phyloP scores from a whole-genome alignment of 53 echinoderm and acorn worm species.

The Mesocentrotus franciscanus region DNA sequence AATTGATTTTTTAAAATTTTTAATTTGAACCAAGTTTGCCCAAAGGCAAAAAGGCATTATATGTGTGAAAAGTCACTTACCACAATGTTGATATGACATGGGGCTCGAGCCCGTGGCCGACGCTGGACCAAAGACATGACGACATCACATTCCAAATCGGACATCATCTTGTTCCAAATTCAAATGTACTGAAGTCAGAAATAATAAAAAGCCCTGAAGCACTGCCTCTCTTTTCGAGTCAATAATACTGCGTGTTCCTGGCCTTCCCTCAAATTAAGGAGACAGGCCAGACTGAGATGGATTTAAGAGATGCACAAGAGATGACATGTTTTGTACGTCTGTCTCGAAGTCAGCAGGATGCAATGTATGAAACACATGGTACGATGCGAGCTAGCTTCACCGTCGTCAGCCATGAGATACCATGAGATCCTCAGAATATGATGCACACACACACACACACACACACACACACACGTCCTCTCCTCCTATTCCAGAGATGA shows the following conservation, averaged over 20 bases:
- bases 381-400: neutral
- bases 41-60: neutral
- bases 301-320: slow-evolving; percentile 33
- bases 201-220: neutral
- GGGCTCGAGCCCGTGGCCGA: slow-evolving; percentile 86
- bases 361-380: slow-evolving; percentile 43
- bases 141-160: slow-evolving; percentile 56
- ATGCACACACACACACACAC: slow-evolving; percentile 26
- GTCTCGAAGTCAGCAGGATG: slow-evolving; percentile 7
- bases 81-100: slow-evolving; percentile 92
- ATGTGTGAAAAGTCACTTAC: slow-evolving; percentile 74
- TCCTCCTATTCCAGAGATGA: neutral
- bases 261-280: slow-evolving; percentile 20
- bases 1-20: no score
- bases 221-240: neutral
- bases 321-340: slow-evolving; percentile 29
- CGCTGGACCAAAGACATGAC: slow-evolving; percentile 90
- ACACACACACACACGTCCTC: neutral
- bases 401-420: neutral
- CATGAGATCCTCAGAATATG: neutral
- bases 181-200: neutral
- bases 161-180: slow-evolving; percentile 33
- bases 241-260: neutral
- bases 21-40: neutral
- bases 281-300: slow-evolving; percentile 32